These are phyloP conservation scores for Chiloscyllium plagiosum DNA, from an alignment of 2,113 vertebrate species.

Conservation along the genomic window DNA sequence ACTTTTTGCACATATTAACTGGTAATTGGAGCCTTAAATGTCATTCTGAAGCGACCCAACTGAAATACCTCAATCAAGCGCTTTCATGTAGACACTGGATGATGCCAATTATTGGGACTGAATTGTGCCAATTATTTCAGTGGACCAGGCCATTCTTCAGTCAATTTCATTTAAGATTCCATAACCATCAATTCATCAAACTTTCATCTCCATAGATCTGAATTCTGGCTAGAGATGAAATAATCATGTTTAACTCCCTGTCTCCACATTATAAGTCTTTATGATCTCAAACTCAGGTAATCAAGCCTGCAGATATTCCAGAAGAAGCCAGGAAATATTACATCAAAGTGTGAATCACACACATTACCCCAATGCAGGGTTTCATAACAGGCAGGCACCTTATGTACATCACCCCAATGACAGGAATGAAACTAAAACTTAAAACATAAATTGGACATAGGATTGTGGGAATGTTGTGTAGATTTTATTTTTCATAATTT, in stretches of 20 bases:
- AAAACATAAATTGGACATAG: not conserved
- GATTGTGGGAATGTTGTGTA: slow-evolving; percentile 36
- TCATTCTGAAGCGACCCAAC: not conserved
- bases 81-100: not conserved
- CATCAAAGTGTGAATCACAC: not conserved
- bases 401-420: not conserved
- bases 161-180: not conserved
- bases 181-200: not conserved
- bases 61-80: not conserved
- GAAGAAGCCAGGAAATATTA: not conserved
- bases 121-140: not conserved
- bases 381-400: not conserved
- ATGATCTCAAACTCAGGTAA: not conserved
- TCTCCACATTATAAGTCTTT: not conserved
- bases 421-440: not conserved
- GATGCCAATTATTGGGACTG: not conserved
- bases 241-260: not conserved
- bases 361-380: not conserved
- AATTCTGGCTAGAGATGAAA: not conserved
- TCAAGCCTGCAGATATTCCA: not conserved
- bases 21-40: not conserved
- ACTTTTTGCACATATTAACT: not conserved
- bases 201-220: not conserved
- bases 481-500: slow-evolving; percentile 37
- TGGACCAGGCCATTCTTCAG: not conserved